Base-by-base conservation (phyloP, 2,797 vertebrate genomes). In the Sarcophilus harrisii region DNA sequence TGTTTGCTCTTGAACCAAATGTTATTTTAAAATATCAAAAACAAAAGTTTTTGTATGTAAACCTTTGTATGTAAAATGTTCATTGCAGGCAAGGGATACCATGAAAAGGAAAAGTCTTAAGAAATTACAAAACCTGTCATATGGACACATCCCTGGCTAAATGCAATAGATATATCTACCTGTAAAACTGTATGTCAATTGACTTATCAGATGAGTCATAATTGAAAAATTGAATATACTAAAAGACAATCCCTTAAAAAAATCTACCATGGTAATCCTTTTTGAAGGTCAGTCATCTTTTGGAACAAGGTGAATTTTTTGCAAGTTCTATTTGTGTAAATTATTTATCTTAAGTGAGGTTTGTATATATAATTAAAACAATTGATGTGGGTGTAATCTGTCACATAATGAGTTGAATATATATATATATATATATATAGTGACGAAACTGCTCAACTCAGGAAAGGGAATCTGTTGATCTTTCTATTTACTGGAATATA, bases 401-500 rank as follows among this genome's bases (percentile, higher is more conserved):
- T 81, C 29, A 4, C 45, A 21, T 49, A 55, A 59, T 93, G 57
- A 73, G 52, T 3, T 92, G 93, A 66, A 3, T 55, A 55, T 55
- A 55, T 55, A 55, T 55, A 55, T 55, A 55, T 55, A 55, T 55
- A 55, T 54, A 54, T 55, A 54, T 10, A 27, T 73, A 90, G 57
- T 91, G 13, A 91, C 55, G 91, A 59, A 58, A 73, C 94, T 66
- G 1, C 18, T 95, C 18, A 24, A 10, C 0, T 60, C 14, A 32
- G 11, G 49, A 24, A 10, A 54, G 58, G 90, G 58, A 66, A 29
- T 92, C 93, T 73, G 93, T n/a, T 97, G 16, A 29, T 59, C 62
- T 94, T 32, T 94, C 58, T 94, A 49, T 73, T 49, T 91, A 6
- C 14, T 87, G 62, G 27, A 2, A 93, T 92, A 28, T 30, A 94